Evolutionary conservation across 2,888 invertebrate species (phyloP), one percentile per base, ranked within the genome.

Genomic region (Beris morrisii): DNA sequence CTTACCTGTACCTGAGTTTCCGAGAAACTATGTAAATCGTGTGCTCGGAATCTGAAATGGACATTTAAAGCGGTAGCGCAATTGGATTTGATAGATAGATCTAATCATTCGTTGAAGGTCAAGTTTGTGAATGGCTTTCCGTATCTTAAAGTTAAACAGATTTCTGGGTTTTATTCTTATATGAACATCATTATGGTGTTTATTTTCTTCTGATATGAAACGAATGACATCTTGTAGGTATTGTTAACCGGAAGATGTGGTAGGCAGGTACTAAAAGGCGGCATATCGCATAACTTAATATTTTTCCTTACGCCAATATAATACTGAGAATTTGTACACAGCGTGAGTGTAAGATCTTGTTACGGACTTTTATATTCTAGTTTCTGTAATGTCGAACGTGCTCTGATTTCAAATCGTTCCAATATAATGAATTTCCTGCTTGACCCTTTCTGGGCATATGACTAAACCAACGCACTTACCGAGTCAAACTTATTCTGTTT

Each of bases 61-160:
- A 31, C n/a, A 5, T 31, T 11, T 3, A 38, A 3, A 38, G 38
- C 38, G 38, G 7, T 38, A 38, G 38, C 38, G 38, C 38, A 38
- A 38, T 38, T 38, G 38, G 9, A 38, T 38, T 38, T 52, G 15
- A 50, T 48, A 53, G 28, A 11, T 56, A 63, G 45, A 46, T 43
- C 31, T 38, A 67, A 54, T 53, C 30, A 22, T 52, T 57, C 28
- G 57, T 52, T 52, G 64, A 67, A 67, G 67, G 67, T 67, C 67
- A 67, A 67, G 64, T 64, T 48, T 64, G 67, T 15, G 38, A 63
- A n/a, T 61, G 48, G 38, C 52, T 38, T 50, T 61, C 61, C 61
- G 61, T 57, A 22, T 22, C 22, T 22, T 3, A 31, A 43, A 64
- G 15, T 45, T 46, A 66, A 54, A 28, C 4, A 59, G 43, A 66